Conservation (phyloP, 2,113 vertebrate genomes). For the Cathartes aura region DNA sequence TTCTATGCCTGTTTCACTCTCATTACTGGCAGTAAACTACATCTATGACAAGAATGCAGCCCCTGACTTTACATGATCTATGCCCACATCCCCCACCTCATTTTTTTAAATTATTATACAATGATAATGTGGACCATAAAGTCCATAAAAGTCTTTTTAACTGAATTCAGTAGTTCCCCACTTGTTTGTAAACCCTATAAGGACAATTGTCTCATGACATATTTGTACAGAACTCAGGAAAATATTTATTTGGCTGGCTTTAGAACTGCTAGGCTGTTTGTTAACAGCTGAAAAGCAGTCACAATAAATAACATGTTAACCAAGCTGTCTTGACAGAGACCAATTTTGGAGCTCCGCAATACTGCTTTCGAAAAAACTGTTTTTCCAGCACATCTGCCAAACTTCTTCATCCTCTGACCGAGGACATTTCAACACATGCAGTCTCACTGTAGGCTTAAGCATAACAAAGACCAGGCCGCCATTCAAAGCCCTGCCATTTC, state of each 20-base stretch:
- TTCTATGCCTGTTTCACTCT: neutral
- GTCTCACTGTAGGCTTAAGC: rapidly evolving
- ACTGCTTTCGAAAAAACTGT: neutral
- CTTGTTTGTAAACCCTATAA: neutral
- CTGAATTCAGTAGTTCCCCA: neutral
- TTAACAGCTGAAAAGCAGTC: neutral
- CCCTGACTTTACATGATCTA: neutral
- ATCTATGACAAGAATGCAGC: neutral
- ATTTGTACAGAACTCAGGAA: neutral
- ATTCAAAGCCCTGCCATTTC: no score
- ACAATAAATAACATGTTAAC: neutral
- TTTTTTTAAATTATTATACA: neutral
- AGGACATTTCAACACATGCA: neutral
- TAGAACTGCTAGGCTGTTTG: neutral
- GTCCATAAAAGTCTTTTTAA: neutral
- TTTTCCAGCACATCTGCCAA: neutral
- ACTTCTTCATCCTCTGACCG: neutral
- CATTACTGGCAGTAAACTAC: neutral
- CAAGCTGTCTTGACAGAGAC: neutral
- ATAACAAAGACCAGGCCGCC: neutral
- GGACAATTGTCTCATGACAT: neutral
- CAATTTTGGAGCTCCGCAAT: neutral
- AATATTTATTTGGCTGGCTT: neutral
- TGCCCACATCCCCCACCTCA: rapidly evolving
- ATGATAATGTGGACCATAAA: neutral